Percentiles rank a stretch among this genome's conserved stretches.
These are phyloP conservation scores for Gila orcuttii DNA, from an alignment of 2,113 vertebrate species.

Conservation along the genomic window DNA sequence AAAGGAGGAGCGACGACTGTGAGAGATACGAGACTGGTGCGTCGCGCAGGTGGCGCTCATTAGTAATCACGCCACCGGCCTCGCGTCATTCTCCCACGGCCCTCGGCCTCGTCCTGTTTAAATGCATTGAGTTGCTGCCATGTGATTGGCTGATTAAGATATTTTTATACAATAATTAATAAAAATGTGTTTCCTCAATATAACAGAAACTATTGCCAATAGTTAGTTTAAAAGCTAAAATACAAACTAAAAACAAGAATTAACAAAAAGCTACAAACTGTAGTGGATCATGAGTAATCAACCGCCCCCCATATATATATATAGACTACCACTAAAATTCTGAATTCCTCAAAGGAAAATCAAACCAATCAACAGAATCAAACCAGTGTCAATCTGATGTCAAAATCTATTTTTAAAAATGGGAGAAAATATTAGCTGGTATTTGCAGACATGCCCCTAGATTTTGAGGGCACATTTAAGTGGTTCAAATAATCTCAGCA, in stretches of 20 bases:
- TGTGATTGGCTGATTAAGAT: no score
- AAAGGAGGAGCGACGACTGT: no score
- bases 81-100: no score
- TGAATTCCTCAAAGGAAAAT: not conserved
- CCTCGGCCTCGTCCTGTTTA: no score
- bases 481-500: not conserved
- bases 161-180: not conserved
- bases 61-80: no score
- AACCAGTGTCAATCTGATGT: not conserved
- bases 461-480: not conserved
- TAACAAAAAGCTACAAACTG: not conserved
- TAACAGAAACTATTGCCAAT: not conserved
- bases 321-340: not conserved
- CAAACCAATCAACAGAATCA: not conserved
- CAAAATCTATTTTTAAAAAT: not conserved
- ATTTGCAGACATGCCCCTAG: not conserved
- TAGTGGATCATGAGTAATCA: not conserved
- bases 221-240: not conserved
- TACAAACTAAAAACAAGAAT: not conserved
- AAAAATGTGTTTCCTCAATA: not conserved
- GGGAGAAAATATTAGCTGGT: not conserved
- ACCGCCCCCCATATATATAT: not conserved
- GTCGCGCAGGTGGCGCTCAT: no score
- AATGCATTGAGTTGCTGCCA: no score
- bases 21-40: no score